A percentile compares a stretch with the other conserved stretches of the same genome.
phyloP scores from a whole-genome alignment of 1,140 invertebrate species.

The Cheumatopsyche charites region DNA sequence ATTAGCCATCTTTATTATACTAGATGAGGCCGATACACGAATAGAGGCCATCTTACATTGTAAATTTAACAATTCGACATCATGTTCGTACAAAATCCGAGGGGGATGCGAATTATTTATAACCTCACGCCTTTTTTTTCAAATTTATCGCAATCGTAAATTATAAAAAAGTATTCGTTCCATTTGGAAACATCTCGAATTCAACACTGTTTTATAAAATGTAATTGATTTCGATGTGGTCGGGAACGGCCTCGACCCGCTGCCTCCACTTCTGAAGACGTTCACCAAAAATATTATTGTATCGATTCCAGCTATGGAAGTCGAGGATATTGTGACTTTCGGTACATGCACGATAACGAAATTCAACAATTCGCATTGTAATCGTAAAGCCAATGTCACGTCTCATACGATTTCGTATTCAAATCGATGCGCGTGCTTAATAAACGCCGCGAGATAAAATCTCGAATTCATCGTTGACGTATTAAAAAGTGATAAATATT shows the following conservation, averaged over 20 bases:
- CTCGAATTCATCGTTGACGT: not conserved
- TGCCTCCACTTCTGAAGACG: conserved; percentile 7
- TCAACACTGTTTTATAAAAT: not conserved
- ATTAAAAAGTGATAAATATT: conserved; percentile 1
- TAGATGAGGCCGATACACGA: too few relatives aligned
- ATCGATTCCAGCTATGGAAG: conserved; percentile 3
- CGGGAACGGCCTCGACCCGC: conserved; percentile 20
- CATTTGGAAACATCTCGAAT: conserved; percentile 13
- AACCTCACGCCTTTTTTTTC: not conserved
- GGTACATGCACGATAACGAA: not conserved
- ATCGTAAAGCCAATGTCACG: not conserved
- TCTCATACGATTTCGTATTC: not conserved
- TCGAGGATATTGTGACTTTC: not conserved
- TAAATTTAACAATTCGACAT: not conserved
- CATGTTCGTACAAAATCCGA: not conserved
- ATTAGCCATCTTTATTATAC: too few relatives aligned
- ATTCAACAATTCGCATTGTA: not conserved
- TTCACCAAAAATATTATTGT: not conserved
- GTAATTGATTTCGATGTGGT: conserved; percentile 19
- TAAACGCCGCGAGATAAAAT: not conserved
- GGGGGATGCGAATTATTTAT: conserved; percentile 9
- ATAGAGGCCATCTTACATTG: not conserved
- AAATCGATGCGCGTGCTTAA: not conserved
- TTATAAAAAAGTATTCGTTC: not conserved
- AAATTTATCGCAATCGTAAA: conserved; percentile 15